phyloP scores from a whole-genome alignment of 2,113 vertebrate genomes.

The Rhynchopsitta pachyrhyncha region DNA sequence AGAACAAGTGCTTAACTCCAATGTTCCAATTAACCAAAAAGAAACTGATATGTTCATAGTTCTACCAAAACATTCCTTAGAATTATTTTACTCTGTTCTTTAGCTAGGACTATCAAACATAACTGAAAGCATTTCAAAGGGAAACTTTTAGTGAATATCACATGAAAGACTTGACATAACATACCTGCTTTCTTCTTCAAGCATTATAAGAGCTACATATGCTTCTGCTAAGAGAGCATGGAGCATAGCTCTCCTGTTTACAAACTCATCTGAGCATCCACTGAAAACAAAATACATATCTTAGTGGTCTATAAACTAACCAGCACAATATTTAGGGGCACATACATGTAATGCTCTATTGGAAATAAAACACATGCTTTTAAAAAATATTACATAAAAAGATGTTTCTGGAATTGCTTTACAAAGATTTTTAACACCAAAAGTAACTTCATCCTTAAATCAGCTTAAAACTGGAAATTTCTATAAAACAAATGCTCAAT shows the following conservation, averaged over 20 bases:
- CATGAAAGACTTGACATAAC: background rate
- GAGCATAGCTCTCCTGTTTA: background rate
- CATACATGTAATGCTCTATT: background rate
- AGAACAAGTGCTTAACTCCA: background rate
- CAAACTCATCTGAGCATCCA: background rate
- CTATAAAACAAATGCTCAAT: rapidly evolving
- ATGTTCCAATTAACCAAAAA: background rate
- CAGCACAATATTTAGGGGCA: background rate
- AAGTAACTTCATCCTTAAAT: background rate
- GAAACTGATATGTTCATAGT: background rate
- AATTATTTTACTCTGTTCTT: background rate
- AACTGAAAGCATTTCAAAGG: background rate
- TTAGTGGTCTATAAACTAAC: background rate
- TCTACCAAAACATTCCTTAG: background rate
- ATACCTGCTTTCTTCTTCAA: background rate
- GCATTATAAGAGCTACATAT: background rate
- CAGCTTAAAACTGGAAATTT: background rate
- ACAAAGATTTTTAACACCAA: background rate
- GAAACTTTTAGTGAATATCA: background rate
- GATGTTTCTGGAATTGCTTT: background rate
- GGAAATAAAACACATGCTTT: rapidly evolving
- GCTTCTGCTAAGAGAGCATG: background rate
- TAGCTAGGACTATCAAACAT: background rate
- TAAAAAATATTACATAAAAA: background rate
- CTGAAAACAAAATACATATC: background rate